Percentiles rank a stretch among this genome's conserved stretches.
Evolutionary conservation across 1,140 invertebrate genomes (phyloP).

Genomic region (Trissolcus basalis): DNA sequence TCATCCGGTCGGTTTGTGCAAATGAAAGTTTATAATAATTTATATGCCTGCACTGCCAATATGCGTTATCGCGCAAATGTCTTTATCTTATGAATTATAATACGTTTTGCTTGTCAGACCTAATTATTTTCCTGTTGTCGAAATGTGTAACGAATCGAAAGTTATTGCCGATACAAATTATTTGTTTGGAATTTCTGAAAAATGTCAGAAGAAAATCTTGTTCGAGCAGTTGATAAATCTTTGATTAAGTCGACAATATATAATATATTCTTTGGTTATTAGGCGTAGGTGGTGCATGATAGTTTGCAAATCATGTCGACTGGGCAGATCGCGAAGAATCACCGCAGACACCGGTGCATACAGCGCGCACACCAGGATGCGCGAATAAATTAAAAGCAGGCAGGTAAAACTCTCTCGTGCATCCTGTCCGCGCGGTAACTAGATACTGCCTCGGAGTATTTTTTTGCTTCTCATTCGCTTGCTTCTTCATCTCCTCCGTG

Average conservation of each 20-base stretch:
- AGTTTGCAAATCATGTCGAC: conserved; percentile 56
- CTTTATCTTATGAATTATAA: conserved; percentile 32
- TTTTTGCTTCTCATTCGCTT: conserved; percentile 50
- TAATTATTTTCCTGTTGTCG: no score
- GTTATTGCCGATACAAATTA: no score
- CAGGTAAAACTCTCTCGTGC: conserved; percentile 52
- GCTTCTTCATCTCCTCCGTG: conserved; percentile 48
- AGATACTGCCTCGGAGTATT: conserved; percentile 52
- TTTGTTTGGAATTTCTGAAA: no score
- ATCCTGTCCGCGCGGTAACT: conserved; percentile 63
- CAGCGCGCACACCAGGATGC: conserved; percentile 47
- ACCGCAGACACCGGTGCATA: conserved; percentile 52
- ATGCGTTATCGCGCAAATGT: conserved; percentile 11
- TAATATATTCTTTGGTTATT: conserved; percentile 44
- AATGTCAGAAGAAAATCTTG: no score
- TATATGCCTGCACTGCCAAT: conserved; percentile 25
- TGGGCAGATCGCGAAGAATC: conserved; percentile 49
- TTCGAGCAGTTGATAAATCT: conserved; percentile 33
- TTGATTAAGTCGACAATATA: conserved; percentile 45
- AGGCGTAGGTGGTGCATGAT: conserved; percentile 48
- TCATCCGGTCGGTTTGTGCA: conserved; percentile 1
- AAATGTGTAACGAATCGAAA: no score
- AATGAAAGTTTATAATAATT: conserved; percentile 46
- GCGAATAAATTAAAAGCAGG: conserved; percentile 61
- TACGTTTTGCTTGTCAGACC: conserved; percentile 2